Evolutionary conservation across 2,113 vertebrate genomes (phyloP).

Genomic region (Triplophysa siluroides): DNA sequence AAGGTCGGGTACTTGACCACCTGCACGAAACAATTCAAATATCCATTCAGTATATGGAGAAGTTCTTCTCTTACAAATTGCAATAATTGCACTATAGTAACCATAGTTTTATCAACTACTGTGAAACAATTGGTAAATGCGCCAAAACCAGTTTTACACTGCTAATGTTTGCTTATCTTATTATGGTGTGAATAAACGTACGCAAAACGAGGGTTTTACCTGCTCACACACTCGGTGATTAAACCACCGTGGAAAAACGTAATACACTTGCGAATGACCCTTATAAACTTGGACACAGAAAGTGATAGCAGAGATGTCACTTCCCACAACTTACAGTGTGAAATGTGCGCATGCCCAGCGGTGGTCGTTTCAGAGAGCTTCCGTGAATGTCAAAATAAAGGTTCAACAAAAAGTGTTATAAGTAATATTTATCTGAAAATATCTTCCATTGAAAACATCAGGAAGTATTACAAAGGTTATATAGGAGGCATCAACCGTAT

Average conservation of each 20-base stretch:
- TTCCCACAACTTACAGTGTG: not conserved
- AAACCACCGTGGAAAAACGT: not conserved
- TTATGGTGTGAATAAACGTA: not conserved
- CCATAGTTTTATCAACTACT: no score
- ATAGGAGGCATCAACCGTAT: no score
- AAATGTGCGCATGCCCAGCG: slow-evolving; percentile 1
- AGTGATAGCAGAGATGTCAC: slow-evolving; percentile 1
- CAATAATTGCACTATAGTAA: no score
- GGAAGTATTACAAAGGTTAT: no score
- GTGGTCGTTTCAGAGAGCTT: not conserved
- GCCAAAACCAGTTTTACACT: not conserved
- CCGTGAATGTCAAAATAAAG: slow-evolving; percentile 46
- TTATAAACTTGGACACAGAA: slow-evolving; percentile 26
- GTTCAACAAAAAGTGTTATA: not conserved
- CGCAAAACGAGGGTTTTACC: not conserved
- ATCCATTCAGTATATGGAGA: no score
- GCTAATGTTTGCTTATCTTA: not conserved
- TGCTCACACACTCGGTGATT: not conserved
- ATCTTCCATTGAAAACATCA: no score
- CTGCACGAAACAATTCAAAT: no score
- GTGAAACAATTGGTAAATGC: not conserved
- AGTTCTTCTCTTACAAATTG: no score
- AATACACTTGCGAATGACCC: not conserved
- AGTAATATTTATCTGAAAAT: not conserved
- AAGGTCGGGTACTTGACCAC: not conserved